Percentiles rank a stretch among this genome's conserved stretches.
Evolutionary conservation across 2,797 vertebrate genomes (phyloP).

Genomic region (Australoheros facetus): DNA sequence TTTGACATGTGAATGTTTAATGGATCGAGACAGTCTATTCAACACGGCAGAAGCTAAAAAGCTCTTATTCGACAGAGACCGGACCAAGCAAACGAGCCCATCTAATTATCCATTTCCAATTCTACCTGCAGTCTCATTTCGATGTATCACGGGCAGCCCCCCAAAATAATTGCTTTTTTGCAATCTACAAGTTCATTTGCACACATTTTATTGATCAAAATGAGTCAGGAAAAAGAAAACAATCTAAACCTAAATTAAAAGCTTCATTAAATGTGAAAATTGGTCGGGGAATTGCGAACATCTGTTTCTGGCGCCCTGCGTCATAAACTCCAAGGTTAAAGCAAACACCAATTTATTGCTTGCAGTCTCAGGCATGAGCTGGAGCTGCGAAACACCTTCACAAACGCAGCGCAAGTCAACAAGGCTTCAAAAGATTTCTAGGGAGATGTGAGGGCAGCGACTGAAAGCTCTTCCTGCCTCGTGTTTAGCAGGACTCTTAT

Average conservation of each 20-base stretch:
- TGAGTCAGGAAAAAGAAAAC: slow-evolving; percentile 76
- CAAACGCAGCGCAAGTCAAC: slow-evolving; percentile 53
- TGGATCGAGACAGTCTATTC: slow-evolving; percentile 44
- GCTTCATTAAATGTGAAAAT: slow-evolving; percentile 86
- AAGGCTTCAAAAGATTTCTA: slow-evolving; percentile 53
- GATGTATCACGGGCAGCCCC: slow-evolving; percentile 61
- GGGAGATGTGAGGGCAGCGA: slow-evolving; percentile 34
- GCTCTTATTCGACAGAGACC: slow-evolving; percentile 33
- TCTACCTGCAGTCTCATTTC: slow-evolving; percentile 73
- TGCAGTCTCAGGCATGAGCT: slow-evolving; percentile 35
- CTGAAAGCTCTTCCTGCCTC: slow-evolving; percentile 44
- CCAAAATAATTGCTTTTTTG: slow-evolving; percentile 78
- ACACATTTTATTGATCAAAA: slow-evolving; percentile 82
- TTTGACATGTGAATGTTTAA: slow-evolving; percentile 49
- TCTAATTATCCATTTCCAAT: slow-evolving; percentile 74
- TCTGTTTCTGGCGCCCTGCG: slow-evolving; percentile 77
- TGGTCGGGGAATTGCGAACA: slow-evolving; percentile 82
- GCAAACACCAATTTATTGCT: slow-evolving; percentile 75
- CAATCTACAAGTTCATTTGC: slow-evolving; percentile 79
- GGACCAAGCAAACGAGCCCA: slow-evolving; percentile 40
- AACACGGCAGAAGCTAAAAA: slow-evolving; percentile 26
- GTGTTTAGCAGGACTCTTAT: slow-evolving; percentile 30
- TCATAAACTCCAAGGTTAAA: slow-evolving; percentile 82
- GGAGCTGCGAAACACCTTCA: slow-evolving; percentile 43
- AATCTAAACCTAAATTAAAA: slow-evolving; percentile 83